These are phyloP conservation scores for Eupithecia tripunctaria DNA, from an alignment of 2,888 invertebrate genomes.

Conservation along the genomic window DNA sequence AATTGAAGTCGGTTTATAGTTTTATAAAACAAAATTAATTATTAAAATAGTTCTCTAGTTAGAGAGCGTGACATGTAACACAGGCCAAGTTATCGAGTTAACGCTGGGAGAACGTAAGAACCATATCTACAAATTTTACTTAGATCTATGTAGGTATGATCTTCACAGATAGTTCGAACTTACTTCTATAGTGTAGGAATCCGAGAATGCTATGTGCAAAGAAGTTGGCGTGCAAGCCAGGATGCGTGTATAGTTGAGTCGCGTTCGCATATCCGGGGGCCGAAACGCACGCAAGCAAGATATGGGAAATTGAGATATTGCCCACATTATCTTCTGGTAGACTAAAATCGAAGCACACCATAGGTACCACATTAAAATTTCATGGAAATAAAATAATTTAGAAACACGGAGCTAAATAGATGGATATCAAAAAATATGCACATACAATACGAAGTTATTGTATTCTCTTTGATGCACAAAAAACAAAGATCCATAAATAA, in stretches of 20 bases:
- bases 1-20: too few relatives aligned
- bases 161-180: background rate
- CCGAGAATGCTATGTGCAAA: background rate
- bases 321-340: background rate
- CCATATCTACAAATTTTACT: too few relatives aligned
- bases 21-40: too few relatives aligned
- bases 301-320: background rate
- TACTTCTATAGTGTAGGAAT: conserved; percentile 1
- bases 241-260: background rate
- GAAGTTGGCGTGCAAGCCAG: background rate
- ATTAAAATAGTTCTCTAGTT: too few relatives aligned
- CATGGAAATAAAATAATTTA: background rate
- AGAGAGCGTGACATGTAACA: too few relatives aligned
- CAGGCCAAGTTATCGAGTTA: too few relatives aligned
- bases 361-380: conserved; percentile 9
- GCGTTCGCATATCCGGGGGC: background rate
- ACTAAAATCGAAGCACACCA: background rate
- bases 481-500: conserved; percentile 3
- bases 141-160: too few relatives aligned
- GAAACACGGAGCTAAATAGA: background rate
- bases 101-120: too few relatives aligned
- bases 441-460: too few relatives aligned
- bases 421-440: background rate
- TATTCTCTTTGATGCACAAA: too few relatives aligned
- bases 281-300: background rate